Evolutionary conservation across 1,140 invertebrate genomes (phyloP).

Genomic region (Drosophila melanogaster): Release_6_plus_ISO1_MT NT_033777.3:16047001-16047500

Average conservation of each 20-base stretch:
- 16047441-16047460: conserved; percentile 9
- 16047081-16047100: background rate
- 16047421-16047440: conserved; percentile 10
- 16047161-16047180: conserved; percentile 20
- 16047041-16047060: conserved; percentile 2
- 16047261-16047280: background rate
- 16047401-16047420: conserved; percentile 39
- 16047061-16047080: background rate
- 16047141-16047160: conserved; percentile 21
- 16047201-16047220: conserved; percentile 18
- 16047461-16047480: conserved; percentile 40
- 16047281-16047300: conserved; percentile 20
- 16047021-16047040: background rate
- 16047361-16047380: conserved; percentile 8
- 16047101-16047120: background rate
- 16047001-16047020: conserved; percentile 7
- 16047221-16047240: conserved; percentile 9
- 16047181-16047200: background rate
- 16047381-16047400: conserved; percentile 5
- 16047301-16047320: conserved; percentile 9
- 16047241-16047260: background rate
- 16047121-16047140: conserved; percentile 45
- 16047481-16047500: conserved; percentile 57
- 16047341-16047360: conserved; percentile 18
- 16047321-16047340: background rate